phyloP scores from a whole-genome alignment of 2,797 vertebrate genomes.

The Propithecus perrieri region DNA sequence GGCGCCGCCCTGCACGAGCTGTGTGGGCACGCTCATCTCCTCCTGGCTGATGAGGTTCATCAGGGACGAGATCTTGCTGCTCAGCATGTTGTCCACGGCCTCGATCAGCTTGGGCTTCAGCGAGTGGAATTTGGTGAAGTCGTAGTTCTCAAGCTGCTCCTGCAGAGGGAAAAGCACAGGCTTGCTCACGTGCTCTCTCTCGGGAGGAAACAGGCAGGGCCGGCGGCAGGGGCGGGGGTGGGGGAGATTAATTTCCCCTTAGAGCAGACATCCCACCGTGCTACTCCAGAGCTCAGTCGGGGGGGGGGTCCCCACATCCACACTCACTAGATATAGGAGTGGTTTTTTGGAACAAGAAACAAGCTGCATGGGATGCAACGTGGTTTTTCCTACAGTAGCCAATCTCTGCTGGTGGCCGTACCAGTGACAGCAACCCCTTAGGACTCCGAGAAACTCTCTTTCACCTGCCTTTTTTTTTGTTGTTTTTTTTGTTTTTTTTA shows the following conservation, averaged over 20 bases:
- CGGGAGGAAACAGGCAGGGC: neutral
- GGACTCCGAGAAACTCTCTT: neutral
- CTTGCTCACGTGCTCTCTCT: neutral
- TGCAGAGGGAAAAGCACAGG: constrained; percentile 80
- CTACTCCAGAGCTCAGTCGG: neutral
- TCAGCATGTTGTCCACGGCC: constrained; percentile 96
- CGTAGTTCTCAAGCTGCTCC: constrained; percentile 95
- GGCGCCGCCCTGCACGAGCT: constrained; percentile 94
- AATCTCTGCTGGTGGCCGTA: neutral
- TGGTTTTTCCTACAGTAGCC: neutral
- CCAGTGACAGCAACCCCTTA: neutral
- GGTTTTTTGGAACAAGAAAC: neutral
- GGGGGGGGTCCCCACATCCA: neutral
- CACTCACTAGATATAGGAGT: neutral
- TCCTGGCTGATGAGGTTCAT: constrained; percentile 96
- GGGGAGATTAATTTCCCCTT: neutral
- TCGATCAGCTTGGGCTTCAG: constrained; percentile 97
- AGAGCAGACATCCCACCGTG: neutral
- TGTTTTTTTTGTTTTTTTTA: neutral
- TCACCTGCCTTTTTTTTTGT: neutral
- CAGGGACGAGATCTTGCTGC: constrained; percentile 92
- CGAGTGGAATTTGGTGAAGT: constrained; percentile 97
- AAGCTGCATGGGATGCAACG: neutral
- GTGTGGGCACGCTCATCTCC: constrained; percentile 90
- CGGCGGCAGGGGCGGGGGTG: no score